Percentiles rank a stretch among this genome's conserved stretches.
phyloP scores from a whole-genome alignment of 1,140 invertebrate genomes.

The Aculops lycopersici region DNA sequence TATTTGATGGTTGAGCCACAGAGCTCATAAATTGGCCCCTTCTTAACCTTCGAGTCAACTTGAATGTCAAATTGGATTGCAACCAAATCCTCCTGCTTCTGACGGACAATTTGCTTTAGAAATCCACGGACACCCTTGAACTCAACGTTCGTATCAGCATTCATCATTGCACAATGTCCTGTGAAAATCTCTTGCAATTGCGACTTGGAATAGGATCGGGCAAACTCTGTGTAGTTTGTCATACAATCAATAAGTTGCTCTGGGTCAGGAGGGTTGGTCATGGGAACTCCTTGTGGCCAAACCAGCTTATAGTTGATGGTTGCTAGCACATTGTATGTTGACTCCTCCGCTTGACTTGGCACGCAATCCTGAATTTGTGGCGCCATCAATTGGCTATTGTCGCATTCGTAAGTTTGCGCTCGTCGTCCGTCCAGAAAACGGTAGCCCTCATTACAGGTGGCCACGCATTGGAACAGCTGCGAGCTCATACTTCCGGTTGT shows the following conservation, averaged over 20 bases:
- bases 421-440: constrained; percentile 63
- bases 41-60: constrained; percentile 48
- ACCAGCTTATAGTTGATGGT: constrained; percentile 60
- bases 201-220: too few species aligned
- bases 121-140: too few species aligned
- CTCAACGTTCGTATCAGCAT: too few species aligned
- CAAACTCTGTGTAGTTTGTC: too few species aligned
- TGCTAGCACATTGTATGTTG: constrained; percentile 59
- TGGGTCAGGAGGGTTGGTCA: too few species aligned
- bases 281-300: too few species aligned
- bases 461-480: neutral
- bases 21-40: constrained; percentile 62
- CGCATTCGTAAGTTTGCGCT: constrained; percentile 50
- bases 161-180: too few species aligned
- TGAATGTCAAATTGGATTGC: constrained; percentile 30
- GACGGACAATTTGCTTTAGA: constrained; percentile 33
- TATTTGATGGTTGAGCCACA: constrained; percentile 68
- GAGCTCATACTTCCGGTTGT: neutral
- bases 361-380: constrained; percentile 66
- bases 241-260: too few species aligned
- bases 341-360: constrained; percentile 66
- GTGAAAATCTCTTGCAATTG: too few species aligned
- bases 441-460: constrained; percentile 16
- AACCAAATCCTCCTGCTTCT: constrained; percentile 10
- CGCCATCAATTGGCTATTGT: constrained; percentile 33